These are phyloP conservation scores for Ips nitidus DNA, from an alignment of 1,140 invertebrate genomes.

Conservation along the genomic window DNA sequence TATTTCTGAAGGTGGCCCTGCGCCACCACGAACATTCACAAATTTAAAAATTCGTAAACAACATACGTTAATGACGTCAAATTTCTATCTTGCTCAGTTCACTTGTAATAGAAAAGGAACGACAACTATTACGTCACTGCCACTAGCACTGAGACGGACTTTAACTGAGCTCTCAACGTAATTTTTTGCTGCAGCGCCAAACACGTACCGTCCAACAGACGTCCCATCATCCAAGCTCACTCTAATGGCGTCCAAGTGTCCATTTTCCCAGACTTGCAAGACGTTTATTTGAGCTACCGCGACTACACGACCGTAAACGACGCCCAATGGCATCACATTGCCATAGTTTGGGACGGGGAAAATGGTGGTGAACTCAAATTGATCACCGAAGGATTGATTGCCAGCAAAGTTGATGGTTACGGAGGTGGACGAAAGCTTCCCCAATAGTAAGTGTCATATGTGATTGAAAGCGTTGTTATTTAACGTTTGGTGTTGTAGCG, in stretches of 20 bases:
- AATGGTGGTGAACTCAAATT: constrained; percentile 81
- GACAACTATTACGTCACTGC: too few species aligned
- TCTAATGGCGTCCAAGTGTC: constrained; percentile 87
- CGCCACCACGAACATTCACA: too few species aligned
- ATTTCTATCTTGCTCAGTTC: too few species aligned
- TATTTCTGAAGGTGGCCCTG: too few species aligned
- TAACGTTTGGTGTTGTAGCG: constrained; percentile 56
- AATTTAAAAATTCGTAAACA: too few species aligned
- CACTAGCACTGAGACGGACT: too few species aligned
- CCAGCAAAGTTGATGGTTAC: constrained; percentile 84
- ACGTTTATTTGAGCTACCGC: constrained; percentile 87
- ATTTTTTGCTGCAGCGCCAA: constrained; percentile 61
- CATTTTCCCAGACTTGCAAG: constrained; percentile 83
- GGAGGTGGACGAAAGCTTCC: constrained; percentile 76
- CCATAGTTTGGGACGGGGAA: constrained; percentile 88
- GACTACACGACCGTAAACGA: constrained; percentile 94
- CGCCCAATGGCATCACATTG: constrained; percentile 95
- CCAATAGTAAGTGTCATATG: constrained; percentile 65
- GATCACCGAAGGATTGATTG: constrained; percentile 91
- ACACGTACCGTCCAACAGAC: constrained; percentile 76
- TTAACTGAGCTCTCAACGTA: not conserved
- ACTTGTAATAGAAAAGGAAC: too few species aligned
- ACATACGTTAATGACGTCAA: too few species aligned
- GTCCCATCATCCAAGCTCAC: constrained; percentile 84
- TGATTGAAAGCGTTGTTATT: too few species aligned